Base-by-base conservation (phyloP, 2,113 vertebrate genomes). In the Panurus biarmicus region DNA sequence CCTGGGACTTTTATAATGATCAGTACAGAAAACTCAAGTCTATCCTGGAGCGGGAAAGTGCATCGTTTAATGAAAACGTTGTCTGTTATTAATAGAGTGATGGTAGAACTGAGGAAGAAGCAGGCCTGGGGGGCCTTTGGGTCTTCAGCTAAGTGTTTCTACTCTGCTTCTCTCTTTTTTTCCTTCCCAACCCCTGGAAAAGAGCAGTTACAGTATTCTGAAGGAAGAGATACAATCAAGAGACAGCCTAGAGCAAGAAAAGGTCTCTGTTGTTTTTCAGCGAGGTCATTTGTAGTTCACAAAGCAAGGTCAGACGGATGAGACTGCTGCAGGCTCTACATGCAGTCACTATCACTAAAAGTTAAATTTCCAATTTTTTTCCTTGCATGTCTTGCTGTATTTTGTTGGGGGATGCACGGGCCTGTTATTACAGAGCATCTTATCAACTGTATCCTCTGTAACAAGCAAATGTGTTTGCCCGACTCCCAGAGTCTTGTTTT, bases 111-210 rank as follows among this genome's bases (percentile, higher is more conserved):
- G 94, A 95, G 93, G 92, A 88, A 83, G 90, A 87, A 93, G 89
- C 90, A 76, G 94, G 94, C 92, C 96, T 96, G 67, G 91, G 74
- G 90, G 86, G 73, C 88, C 96, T 96, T 93, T 92, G 95, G 96
- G 95, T 97, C 94, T 97, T 95, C 91, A 93, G 96, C 92, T 97
- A 97, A 97, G 96, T 97, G 97, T 97, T 97, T 96, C 94, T 91
- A 94, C 73, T 89, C 89, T 75, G 73, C 84, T 91, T 86, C 85
- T 95, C 83, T 83, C 62, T n/a, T 82, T 81, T 89, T 74, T 80
- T 81, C 10, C 36, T 69, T 81, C 73, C 74, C 87, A 95, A 77
- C 93, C 97, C 91, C 92, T 97, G 80, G 91, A 96, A 97, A 97
- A 97, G 93, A 97, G 91, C 88, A 95, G 91, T 97, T 96, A 94